Evolutionary conservation across 2,888 invertebrate genomes (phyloP).

Genomic region (Zonitis immaculata): DNA sequence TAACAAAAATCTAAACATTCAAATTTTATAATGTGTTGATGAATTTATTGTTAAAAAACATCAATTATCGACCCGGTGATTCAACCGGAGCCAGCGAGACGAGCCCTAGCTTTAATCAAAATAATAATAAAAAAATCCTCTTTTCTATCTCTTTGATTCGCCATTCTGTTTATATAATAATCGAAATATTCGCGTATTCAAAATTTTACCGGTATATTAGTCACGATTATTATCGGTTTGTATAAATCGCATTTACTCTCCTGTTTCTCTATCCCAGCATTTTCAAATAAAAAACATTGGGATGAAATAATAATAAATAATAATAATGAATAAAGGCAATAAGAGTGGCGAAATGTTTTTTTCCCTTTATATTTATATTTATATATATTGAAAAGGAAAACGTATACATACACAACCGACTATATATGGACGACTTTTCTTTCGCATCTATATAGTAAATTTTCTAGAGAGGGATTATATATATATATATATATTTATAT

Average conservation of each 20-base stretch:
- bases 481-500: background rate
- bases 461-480: too few relatives aligned
- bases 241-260: slow-evolving; percentile 38
- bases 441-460: too few relatives aligned
- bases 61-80: slow-evolving; percentile 7
- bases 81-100: background rate
- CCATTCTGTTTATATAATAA: background rate
- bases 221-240: slow-evolving; percentile 28
- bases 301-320: too few relatives aligned
- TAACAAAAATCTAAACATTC: slow-evolving; percentile 16
- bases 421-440: too few relatives aligned
- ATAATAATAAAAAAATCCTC: background rate
- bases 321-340: too few relatives aligned
- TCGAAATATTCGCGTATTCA: background rate
- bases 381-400: slow-evolving; percentile 33
- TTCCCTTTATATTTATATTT: too few relatives aligned
- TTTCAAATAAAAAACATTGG: slow-evolving; percentile 25
- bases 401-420: too few relatives aligned
- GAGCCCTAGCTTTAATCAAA: too few relatives aligned
- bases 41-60: slow-evolving; percentile 15
- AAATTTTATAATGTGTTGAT: slow-evolving; percentile 15
- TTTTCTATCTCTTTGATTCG: too few relatives aligned
- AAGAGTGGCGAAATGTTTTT: slow-evolving; percentile 23
- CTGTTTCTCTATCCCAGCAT: slow-evolving; percentile 17
- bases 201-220: background rate